Evolutionary conservation across 2,113 vertebrate species (phyloP).

Genomic region (Hydrochoerus hydrochaeris): DNA sequence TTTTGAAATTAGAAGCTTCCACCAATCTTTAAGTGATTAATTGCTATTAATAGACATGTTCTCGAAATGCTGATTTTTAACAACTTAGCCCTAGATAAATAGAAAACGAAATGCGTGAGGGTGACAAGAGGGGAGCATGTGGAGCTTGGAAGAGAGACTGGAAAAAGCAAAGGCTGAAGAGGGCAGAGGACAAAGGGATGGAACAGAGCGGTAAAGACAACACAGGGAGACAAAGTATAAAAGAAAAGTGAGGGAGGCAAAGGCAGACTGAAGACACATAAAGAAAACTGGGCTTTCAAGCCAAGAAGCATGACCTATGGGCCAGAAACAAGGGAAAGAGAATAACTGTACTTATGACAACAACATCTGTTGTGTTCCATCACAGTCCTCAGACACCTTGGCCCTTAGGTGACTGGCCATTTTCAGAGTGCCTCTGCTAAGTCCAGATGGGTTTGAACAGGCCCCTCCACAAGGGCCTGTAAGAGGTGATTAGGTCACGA

Average conservation of each 20-base stretch:
- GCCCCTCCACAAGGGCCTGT: not conserved
- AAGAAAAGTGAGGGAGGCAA: not conserved
- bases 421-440: not conserved
- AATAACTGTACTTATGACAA: not conserved
- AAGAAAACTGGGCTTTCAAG: not conserved
- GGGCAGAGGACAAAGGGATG: not conserved
- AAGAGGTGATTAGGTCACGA: not conserved
- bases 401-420: not conserved
- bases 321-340: not conserved
- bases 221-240: not conserved
- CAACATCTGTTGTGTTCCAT: constrained; percentile 16
- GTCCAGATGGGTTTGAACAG: not conserved
- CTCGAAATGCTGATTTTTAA: constrained; percentile 37
- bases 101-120: not conserved
- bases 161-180: not conserved
- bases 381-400: not conserved
- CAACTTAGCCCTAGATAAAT: not conserved
- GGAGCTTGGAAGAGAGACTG: not conserved
- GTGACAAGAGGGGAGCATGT: not conserved
- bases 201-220: not conserved
- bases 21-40: not conserved
- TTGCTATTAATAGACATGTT: not conserved
- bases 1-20: constrained; percentile 36
- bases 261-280: not conserved
- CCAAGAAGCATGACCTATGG: not conserved